phyloP scores from a whole-genome alignment of 2,113 vertebrate genomes.

The Psittacula cyanocephala region DNA sequence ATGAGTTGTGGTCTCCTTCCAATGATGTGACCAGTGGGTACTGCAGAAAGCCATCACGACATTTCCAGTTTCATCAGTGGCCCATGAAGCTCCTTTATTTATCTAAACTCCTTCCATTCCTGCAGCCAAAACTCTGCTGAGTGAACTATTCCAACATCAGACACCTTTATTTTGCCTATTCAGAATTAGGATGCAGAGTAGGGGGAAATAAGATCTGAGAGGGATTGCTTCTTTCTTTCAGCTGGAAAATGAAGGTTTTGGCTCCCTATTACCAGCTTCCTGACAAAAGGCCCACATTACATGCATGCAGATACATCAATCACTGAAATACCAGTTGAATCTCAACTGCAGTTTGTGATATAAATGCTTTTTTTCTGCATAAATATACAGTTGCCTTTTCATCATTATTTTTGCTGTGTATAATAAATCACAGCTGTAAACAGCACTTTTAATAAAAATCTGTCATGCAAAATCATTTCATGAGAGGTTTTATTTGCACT shows the following conservation, averaged over 20 bases:
- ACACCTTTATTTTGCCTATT: not conserved
- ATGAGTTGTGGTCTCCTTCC: not conserved
- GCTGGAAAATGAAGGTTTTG: not conserved
- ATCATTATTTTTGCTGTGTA: not conserved
- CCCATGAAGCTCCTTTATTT: not conserved
- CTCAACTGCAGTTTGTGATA: not conserved
- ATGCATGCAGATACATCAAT: not conserved
- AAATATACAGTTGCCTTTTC: not conserved
- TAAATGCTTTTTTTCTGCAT: not conserved
- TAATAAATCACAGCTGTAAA: not conserved
- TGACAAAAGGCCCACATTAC: not conserved
- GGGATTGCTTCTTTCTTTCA: not conserved
- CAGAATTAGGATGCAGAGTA: not conserved
- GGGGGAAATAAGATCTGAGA: not conserved
- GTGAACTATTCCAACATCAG: not conserved
- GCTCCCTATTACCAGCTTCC: not conserved
- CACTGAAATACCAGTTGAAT: not conserved
- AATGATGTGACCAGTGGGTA: accelerated
- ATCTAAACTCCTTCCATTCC: not conserved
- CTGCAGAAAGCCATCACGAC: not conserved
- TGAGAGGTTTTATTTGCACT: conserved; percentile 5
- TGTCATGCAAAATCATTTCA: not conserved
- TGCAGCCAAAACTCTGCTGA: not conserved
- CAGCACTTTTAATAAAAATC: conserved; percentile 1
- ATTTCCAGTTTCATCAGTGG: not conserved